Evolutionary conservation across 2,888 invertebrate genomes (phyloP), one percentile per base, ranked within the genome.

Genomic region (Halictus quadricinctus): DNA sequence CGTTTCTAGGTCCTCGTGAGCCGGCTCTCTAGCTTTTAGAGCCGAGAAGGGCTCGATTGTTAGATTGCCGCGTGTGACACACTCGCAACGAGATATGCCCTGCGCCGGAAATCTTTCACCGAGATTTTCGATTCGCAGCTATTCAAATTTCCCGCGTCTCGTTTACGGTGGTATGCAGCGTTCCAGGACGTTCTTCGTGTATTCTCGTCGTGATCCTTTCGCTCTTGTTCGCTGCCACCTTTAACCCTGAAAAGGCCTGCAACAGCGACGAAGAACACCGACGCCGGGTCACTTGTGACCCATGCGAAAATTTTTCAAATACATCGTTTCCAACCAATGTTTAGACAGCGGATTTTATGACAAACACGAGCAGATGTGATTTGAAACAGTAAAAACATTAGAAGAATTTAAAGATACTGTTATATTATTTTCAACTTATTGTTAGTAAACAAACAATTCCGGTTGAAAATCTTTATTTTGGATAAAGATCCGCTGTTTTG

Each of bases 121-220:
- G n/a, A 66, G 50, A 81, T 79, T 76, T 73, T 73, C 54, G 77
- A 82, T 79, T 79, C 43, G 54, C 74, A 74, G 60, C 29, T 41
- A 41, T 13, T 50, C 69, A 60, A 7, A 77, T 78, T 75, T 69
- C n/a, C 69, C 77, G 48, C 72, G 60, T 81, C 69, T 74, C 83
- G 80, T 86, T 78, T 76, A 83, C 75, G 86, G 83, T 86, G 86
- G 86, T 86, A 86, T 66, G 86, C 36, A 86, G 72, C 21, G 25
- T 43, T 80, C 50, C 46, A 83, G 50, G 50, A 83, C 46, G 15
- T 21, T n/a, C n/a, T 41, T 36, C 46, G 29, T 73, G 70, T 60
- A 54, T 86, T 54, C 21, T 46, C 81, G 41, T 76, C 29, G 66
- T 76, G 70, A 77, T 29, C 25, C 25, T 21, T 5, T 50, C 29